Evolutionary conservation across 2,888 invertebrate genomes (phyloP), one percentile per base, ranked within the genome.

Genomic region (Sphaerophoria rueppellii): DNA sequence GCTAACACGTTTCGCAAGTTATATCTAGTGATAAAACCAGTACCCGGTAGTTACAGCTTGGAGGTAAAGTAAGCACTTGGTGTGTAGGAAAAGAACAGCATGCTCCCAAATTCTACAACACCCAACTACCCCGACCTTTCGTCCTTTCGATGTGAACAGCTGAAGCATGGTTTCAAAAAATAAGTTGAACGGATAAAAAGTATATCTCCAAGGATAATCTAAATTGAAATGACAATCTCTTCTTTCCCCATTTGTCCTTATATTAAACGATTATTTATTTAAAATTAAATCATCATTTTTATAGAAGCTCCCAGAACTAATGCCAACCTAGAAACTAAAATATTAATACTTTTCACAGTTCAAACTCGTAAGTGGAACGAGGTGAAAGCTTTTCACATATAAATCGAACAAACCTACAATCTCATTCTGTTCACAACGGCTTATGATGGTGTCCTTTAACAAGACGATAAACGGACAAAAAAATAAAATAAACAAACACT

Each of bases 371-470:
- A 77, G 65, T 82, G 48, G 82, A 34, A 65, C 82, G 74, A 82
- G 82, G 72, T 69, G 55, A 82, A 82, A 77, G 72, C 77, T 77
- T 55, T n/a, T 52, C 24, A 11, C 69, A 35, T 12, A 61, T 14
- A 61, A 43, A 73, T 79, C 67, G 73, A 73, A 78, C 43, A 7
- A n/a, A 7, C 37, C 34, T 35, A 50, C 34, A 14, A 60, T 60
- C 67, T 46, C 57, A 24, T 35, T 40, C 16, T 9, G 58, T 73
- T 46, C 60, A 67, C 16, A 52, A 14, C 57, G 43, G 58, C 65
- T 48, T 9, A 1, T 24, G 24, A 24, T 24, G 37, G 11, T 67
- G 77, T 69, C 82, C 82, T 77, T 82, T 63, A 40, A 74, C 43
- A 37, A 24, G 24, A 24, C 24, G 24, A 24, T 1, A 54, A 61